Percentiles rank a stretch among this genome's conserved stretches.
Conservation (phyloP, 1,140 invertebrate species). For the Cataglyphis hispanica region DNA sequence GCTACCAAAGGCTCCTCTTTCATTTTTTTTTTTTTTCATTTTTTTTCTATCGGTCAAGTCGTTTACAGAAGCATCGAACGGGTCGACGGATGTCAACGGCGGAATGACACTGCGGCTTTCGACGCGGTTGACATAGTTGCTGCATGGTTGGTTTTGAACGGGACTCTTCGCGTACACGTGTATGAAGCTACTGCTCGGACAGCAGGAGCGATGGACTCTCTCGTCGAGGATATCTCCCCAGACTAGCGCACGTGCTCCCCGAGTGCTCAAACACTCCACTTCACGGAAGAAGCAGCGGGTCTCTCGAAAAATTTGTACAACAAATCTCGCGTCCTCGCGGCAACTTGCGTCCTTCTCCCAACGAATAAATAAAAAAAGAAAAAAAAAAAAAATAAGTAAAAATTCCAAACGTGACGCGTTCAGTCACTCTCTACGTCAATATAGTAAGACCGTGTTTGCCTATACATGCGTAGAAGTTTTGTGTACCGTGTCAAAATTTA, state of each 20-base stretch:
- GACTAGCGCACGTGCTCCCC: slow-evolving; percentile 71
- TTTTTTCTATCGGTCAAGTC: slow-evolving; percentile 16
- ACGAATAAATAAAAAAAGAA: too few relatives aligned
- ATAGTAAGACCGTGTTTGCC: slow-evolving; percentile 23
- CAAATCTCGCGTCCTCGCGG: slow-evolving; percentile 40
- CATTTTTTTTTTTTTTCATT: background rate
- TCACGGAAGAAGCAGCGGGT: slow-evolving; percentile 44
- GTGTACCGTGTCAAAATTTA: slow-evolving; percentile 31
- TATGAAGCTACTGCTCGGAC: slow-evolving; percentile 58
- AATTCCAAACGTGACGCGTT: slow-evolving; percentile 22
- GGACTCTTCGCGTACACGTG: slow-evolving; percentile 60
- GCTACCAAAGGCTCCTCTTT: slow-evolving; percentile 11
- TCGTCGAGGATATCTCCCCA: slow-evolving; percentile 66
- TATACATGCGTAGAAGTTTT: background rate
- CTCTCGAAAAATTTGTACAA: slow-evolving; percentile 66
- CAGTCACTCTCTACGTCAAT: slow-evolving; percentile 35
- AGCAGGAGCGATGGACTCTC: slow-evolving; percentile 43
- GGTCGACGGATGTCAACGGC: slow-evolving; percentile 60
- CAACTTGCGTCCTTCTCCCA: slow-evolving; percentile 24
- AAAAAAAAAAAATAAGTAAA: slow-evolving; percentile 41
- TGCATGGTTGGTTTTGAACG: slow-evolving; percentile 53
- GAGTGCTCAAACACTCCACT: slow-evolving; percentile 79
- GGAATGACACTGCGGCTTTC: slow-evolving; percentile 69
- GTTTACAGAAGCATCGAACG: slow-evolving; percentile 69
- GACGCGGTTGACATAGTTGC: slow-evolving; percentile 63